phyloP scores from a whole-genome alignment of 2,888 invertebrate species.

The Platerodrilus igneus region DNA sequence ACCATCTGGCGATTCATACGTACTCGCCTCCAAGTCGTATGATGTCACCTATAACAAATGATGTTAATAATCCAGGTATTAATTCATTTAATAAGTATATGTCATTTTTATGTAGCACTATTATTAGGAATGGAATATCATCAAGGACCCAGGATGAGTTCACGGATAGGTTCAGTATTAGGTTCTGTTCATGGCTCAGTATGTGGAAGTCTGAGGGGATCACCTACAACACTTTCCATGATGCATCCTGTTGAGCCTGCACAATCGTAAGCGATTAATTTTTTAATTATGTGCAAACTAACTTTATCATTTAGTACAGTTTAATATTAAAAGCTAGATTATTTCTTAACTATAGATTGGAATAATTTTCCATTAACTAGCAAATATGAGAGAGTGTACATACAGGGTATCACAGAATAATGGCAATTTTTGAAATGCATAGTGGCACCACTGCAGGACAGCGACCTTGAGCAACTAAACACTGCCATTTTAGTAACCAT shows the following conservation, averaged over 20 bases:
- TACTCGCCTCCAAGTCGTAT: slow-evolving; percentile 36
- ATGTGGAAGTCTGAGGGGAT: slow-evolving; percentile 43
- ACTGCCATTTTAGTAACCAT: too few relatives aligned
- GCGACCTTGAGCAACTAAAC: too few relatives aligned
- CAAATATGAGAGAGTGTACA: too few relatives aligned
- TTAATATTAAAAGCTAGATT: background rate
- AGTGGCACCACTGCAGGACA: too few relatives aligned
- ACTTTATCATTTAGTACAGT: background rate
- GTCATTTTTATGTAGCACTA: background rate
- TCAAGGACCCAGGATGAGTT: slow-evolving; percentile 39
- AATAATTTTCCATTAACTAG: too few relatives aligned
- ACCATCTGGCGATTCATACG: slow-evolving; percentile 53
- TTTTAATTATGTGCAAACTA: background rate
- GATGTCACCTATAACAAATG: slow-evolving; percentile 48
- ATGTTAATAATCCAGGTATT: slow-evolving; percentile 52
- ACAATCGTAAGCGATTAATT: slow-evolving; percentile 37
- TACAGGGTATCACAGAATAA: too few relatives aligned
- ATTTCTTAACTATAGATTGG: too few relatives aligned
- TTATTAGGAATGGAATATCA: slow-evolving; percentile 42
- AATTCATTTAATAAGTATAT: background rate
- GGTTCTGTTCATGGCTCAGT: slow-evolving; percentile 45
- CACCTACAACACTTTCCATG: slow-evolving; percentile 45
- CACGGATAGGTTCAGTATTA: slow-evolving; percentile 43
- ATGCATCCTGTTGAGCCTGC: slow-evolving; percentile 42
- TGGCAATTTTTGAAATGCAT: too few relatives aligned